phyloP scores from a whole-genome alignment of 2,113 vertebrate species.

The Rhipidura dahli region DNA sequence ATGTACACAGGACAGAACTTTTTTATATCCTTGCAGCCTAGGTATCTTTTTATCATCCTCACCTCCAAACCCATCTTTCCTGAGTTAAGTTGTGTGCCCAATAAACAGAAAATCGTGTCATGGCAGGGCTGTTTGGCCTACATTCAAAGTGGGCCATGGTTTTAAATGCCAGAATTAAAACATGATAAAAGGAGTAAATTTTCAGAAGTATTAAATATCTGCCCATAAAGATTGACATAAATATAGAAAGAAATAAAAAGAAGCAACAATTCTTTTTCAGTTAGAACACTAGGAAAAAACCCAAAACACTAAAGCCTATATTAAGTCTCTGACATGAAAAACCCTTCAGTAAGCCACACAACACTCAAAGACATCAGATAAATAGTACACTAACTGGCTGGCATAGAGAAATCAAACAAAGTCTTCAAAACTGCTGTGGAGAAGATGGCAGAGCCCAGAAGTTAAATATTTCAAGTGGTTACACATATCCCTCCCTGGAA shows the following conservation, averaged over 20 bases:
- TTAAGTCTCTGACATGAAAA: not conserved
- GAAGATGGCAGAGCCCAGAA: not conserved
- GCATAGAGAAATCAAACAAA: not conserved
- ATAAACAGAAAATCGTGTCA: not conserved
- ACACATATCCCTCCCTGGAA: not conserved
- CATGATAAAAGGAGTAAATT: not conserved
- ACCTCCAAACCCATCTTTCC: not conserved
- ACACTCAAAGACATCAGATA: not conserved
- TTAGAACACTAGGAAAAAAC: not conserved
- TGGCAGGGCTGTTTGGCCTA: not conserved
- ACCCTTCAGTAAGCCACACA: not conserved
- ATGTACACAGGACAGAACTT: not conserved
- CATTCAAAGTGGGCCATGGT: not conserved
- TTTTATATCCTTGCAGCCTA: not conserved
- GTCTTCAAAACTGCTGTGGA: not conserved
- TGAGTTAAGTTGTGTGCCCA: not conserved
- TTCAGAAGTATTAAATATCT: not conserved
- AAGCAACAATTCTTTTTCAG: not conserved
- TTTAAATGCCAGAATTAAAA: not conserved
- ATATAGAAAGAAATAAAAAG: not conserved
- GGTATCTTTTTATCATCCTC: not conserved
- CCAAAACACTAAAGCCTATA: not conserved
- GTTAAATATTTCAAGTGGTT: slow-evolving; percentile 11
- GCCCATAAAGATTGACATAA: not conserved
- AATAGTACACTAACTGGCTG: not conserved